Evolutionary conservation across 2,113 vertebrate species (phyloP), one percentile per base, ranked within the genome.

Genomic region (Vireo altiloquus): DNA sequence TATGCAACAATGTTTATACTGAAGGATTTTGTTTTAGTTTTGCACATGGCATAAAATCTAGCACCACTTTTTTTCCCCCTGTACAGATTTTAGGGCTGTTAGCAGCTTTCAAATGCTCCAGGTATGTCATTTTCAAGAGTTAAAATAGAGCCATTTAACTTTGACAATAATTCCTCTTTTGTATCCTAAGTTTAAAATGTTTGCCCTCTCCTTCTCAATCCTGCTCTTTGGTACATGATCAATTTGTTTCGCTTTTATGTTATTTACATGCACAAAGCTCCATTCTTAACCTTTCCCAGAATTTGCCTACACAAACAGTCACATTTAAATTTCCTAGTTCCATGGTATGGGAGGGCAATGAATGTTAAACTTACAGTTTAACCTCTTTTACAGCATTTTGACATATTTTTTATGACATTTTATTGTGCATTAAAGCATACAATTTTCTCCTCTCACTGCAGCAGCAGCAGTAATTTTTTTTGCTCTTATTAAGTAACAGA

Each of bases 261-360:
- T 81, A 69, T 13, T 49, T 54, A 66, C 11, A 53, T 52, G 47
- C 35, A 66, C 23, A 77, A 70, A 70, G 35, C 27, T 89, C 28
- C 72, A 33, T 76, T 88, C 81, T 83, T 66, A 92, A 42, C 19
- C 19, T 92, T 94, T 70, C 39, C 11, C 64, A 74, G 60, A 94
- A 92, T 66, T 44, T 70, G 46, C 47, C 69, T 79, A 37, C 20
- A 68, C 24, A 33, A 89, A 70, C 37, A 63, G 59, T 46, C 30
- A 70, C 35, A 78, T 70, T 89, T 70, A 77, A 50, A 47, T 70
- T 94, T 59, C 54, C 66, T 25, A 42, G 6, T 15, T 81, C 39
- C 22, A 28, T 47, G 19, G 27, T 24, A 83, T 66, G 27, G 64
- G 33, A 95, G 42, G 35, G 10, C 13, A 63, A 19, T 17, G 33